These are phyloP conservation scores for Cristatella mucedo DNA, from an alignment of 2,888 invertebrate species.

Conservation along the genomic window DNA sequence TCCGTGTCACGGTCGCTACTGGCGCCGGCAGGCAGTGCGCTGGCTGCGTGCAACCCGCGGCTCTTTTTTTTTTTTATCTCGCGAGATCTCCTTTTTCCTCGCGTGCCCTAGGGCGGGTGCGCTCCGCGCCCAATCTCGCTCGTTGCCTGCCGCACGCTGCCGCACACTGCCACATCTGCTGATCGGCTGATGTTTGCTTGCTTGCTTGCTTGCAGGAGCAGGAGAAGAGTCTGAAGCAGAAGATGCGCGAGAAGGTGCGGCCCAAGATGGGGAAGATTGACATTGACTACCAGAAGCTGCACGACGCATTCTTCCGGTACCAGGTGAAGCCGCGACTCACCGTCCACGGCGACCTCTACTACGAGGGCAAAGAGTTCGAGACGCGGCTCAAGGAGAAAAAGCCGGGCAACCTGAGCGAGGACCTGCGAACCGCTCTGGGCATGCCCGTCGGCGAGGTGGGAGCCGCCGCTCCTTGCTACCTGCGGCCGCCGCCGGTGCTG, in stretches of 20 bases:
- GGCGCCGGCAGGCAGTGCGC: no score
- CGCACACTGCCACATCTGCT: no score
- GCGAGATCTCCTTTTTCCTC: no score
- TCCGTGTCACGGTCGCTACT: no score
- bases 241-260: slow-evolving; percentile 86
- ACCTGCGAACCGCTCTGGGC: slow-evolving; percentile 82
- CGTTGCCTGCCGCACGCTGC: no score
- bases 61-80: no score
- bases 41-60: no score
- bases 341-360: slow-evolving; percentile 94
- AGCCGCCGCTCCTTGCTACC: no score
- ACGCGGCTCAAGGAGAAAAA: slow-evolving; percentile 93
- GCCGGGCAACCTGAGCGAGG: slow-evolving; percentile 89
- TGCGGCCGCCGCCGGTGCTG: no score
- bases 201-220: slow-evolving; percentile 26
- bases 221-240: slow-evolving; percentile 53
- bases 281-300: slow-evolving; percentile 97
- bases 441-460: slow-evolving; percentile 83
- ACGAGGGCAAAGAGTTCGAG: slow-evolving; percentile 97
- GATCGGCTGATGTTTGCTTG: no score
- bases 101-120: no score
- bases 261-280: slow-evolving; percentile 98
- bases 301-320: slow-evolving; percentile 98
- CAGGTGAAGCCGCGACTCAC: slow-evolving; percentile 98
- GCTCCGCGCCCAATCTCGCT: no score